A percentile compares a stretch with the other conserved stretches of the same genome.
Evolutionary conservation across 2,113 vertebrate species (phyloP).

Genomic region (Gadus chalcogrammus): DNA sequence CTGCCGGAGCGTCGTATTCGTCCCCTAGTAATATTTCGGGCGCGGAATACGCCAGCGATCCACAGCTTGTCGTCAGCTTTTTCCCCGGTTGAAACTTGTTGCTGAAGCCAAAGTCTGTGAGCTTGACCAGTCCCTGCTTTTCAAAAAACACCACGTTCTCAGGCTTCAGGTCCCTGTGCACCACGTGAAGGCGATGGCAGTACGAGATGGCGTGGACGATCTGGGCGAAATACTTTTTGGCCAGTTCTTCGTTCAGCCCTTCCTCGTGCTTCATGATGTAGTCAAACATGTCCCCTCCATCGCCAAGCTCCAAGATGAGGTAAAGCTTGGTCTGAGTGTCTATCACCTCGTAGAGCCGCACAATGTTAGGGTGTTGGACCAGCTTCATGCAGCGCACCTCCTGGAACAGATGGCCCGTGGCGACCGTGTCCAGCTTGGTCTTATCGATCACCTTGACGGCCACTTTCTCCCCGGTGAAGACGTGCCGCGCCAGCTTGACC

Average conservation of each 20-base stretch:
- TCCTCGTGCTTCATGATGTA: constrained; percentile 99
- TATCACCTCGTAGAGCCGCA: constrained; percentile 95
- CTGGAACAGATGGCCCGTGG: constrained; percentile 96
- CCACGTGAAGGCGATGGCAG: constrained; percentile 95
- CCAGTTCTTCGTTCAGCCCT: constrained; percentile 93
- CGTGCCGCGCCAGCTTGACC: constrained; percentile 95
- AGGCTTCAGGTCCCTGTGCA: constrained; percentile 95
- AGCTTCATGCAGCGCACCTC: constrained; percentile 98
- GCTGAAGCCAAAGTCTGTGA: constrained; percentile 99
- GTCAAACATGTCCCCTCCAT: constrained; percentile 98
- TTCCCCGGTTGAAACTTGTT: constrained; percentile 99
- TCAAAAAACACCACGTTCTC: constrained; percentile 99
- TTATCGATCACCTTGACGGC: constrained; percentile 99
- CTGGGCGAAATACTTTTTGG: constrained; percentile 97
- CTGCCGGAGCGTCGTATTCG: constrained; percentile 96
- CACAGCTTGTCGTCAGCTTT: constrained; percentile 97
- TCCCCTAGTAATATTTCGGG: constrained; percentile 96
- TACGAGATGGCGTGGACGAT: constrained; percentile 99
- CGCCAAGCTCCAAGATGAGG: constrained; percentile 93
- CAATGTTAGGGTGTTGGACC: constrained; percentile 97
- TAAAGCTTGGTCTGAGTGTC: constrained; percentile 98
- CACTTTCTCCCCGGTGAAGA: constrained; percentile 98
- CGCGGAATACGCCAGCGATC: constrained; percentile 94
- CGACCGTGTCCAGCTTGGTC: constrained; percentile 92
- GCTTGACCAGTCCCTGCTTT: constrained; percentile 96